phyloP scores from a whole-genome alignment of 2,113 vertebrate species.

The Pelodiscus sinensis region DNA sequence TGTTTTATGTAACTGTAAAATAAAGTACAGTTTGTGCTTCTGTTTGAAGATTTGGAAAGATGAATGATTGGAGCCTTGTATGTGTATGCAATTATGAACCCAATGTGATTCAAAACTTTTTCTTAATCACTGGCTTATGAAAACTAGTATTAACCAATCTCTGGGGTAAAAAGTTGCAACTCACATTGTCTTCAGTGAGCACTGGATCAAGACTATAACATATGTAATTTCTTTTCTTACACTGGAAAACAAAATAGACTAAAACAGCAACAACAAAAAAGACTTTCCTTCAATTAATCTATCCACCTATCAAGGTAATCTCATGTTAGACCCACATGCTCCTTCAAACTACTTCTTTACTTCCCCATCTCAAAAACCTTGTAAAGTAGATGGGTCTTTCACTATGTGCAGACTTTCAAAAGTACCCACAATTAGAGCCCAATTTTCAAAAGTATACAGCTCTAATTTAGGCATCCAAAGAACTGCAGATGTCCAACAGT shows the following conservation, averaged over 20 bases:
- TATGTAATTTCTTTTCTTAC: not conserved
- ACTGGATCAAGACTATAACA: not conserved
- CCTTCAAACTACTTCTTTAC: not conserved
- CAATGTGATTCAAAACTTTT: not conserved
- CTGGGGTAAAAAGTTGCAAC: not conserved
- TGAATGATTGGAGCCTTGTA: not conserved
- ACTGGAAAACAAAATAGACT: not conserved
- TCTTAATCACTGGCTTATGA: not conserved
- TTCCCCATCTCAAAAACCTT: not conserved
- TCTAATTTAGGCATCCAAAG: conserved; percentile 45
- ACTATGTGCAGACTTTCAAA: conserved; percentile 1
- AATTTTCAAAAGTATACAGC: conserved; percentile 24
- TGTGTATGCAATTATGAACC: not conserved
- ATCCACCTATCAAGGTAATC: not conserved
- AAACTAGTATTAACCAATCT: not conserved
- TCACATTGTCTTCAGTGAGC: not conserved
- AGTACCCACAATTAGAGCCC: conserved; percentile 1
- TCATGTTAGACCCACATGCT: not conserved
- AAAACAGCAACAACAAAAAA: rapidly evolving
- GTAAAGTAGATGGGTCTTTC: conserved; percentile 21
- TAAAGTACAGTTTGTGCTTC: not conserved
- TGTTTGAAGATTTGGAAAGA: not conserved
- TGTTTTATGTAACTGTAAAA: not conserved
- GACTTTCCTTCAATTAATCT: not conserved
- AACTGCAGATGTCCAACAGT: conserved; percentile 35